Evolutionary conservation across 2,888 invertebrate genomes (phyloP).

Genomic region (Pecten maximus): DNA sequence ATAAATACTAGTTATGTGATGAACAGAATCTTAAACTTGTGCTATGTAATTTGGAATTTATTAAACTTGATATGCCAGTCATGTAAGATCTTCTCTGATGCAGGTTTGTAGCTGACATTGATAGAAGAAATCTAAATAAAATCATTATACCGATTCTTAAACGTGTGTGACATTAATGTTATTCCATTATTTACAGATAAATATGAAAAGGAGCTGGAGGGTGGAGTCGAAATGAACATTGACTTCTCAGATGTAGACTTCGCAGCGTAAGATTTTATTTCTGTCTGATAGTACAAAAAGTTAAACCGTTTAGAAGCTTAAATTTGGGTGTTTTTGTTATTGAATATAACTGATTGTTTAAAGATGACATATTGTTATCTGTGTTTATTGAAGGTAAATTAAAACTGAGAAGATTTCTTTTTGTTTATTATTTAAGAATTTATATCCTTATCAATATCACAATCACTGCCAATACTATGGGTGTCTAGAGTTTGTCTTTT

Average conservation of each 20-base stretch:
- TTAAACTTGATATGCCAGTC: too few species aligned
- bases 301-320: too few species aligned
- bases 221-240: slow-evolving; percentile 89
- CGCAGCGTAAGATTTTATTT: slow-evolving; percentile 67
- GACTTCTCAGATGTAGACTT: slow-evolving; percentile 84
- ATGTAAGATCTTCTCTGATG: too few species aligned
- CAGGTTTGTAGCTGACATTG: too few species aligned
- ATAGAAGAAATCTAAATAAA: too few species aligned
- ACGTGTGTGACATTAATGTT: neutral
- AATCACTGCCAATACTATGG: too few species aligned
- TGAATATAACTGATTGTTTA: neutral
- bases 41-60: too few species aligned
- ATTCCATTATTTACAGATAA: slow-evolving; percentile 63
- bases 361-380: neutral
- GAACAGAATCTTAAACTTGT: too few species aligned
- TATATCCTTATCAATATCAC: neutral
- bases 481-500: too few species aligned
- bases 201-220: slow-evolving; percentile 77
- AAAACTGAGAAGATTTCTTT: neutral
- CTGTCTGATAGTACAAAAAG: neutral
- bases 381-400: neutral
- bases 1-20: too few species aligned
- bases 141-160: too few species aligned
- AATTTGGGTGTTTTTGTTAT: slow-evolving; percentile 9
- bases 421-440: neutral